phyloP scores from a whole-genome alignment of 2,888 invertebrate genomes.

The Belgica antarctica region DNA sequence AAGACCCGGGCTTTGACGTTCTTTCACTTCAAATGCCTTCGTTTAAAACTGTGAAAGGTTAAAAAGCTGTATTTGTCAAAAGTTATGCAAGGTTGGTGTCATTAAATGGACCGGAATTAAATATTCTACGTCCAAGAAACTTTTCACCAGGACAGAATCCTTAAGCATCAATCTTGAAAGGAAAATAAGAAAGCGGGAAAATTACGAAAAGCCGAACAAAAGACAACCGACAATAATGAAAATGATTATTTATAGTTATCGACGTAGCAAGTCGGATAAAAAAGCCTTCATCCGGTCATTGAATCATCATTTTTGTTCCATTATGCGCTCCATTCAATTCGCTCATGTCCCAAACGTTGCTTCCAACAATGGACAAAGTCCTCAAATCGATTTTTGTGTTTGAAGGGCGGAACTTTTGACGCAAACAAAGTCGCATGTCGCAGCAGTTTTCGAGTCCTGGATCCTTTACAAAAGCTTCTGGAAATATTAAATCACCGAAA shows the following conservation, averaged over 20 bases:
- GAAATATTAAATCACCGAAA: constrained; percentile 29
- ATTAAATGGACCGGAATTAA: too few relatives aligned
- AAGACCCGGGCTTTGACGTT: too few relatives aligned
- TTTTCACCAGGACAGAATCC: too few relatives aligned
- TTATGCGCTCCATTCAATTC: neutral
- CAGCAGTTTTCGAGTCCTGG: too few relatives aligned
- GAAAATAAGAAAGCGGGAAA: neutral
- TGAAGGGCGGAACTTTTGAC: constrained; percentile 32
- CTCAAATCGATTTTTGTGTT: constrained; percentile 9
- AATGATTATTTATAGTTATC: constrained; percentile 26
- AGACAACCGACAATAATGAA: constrained; percentile 24
- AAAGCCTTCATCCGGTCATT: constrained; percentile 25
- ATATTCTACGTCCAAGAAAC: too few relatives aligned
- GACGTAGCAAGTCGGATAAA: neutral
- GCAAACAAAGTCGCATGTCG: too few relatives aligned
- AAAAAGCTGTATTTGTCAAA: too few relatives aligned
- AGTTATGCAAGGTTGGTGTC: too few relatives aligned
- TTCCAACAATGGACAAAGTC: neutral
- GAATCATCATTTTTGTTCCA: neutral
- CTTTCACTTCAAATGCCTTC: too few relatives aligned
- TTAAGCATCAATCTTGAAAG: neutral
- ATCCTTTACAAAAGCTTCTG: constrained; percentile 14
- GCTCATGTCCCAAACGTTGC: neutral
- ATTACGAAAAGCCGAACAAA: neutral
- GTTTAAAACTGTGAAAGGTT: too few relatives aligned